These are phyloP conservation scores for Zaprionus lineosus DNA, from an alignment of 2,888 invertebrate genomes.

Conservation along the genomic window DNA sequence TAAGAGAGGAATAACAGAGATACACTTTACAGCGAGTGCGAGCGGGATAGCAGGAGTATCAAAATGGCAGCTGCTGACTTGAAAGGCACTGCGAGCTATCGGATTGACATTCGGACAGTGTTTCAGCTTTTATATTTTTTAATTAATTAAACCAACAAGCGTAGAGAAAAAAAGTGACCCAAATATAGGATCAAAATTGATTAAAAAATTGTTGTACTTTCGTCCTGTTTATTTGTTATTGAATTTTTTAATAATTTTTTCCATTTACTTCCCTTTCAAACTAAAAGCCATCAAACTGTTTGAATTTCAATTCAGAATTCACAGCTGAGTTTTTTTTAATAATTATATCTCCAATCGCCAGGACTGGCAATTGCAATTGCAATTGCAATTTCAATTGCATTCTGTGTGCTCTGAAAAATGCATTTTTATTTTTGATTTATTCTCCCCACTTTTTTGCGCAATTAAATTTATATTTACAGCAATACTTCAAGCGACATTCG, in stretches of 20 bases:
- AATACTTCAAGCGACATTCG: slow-evolving; percentile 35
- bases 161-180: no score
- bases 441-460: slow-evolving; percentile 54
- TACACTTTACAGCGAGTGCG: no score
- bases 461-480: slow-evolving; percentile 75
- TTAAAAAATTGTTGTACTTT: neutral
- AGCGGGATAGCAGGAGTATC: no score
- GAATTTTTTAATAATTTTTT: slow-evolving; percentile 11
- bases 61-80: no score
- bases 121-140: no score
- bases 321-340: slow-evolving; percentile 40
- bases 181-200: no score
- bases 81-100: no score
- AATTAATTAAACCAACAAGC: no score
- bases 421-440: slow-evolving; percentile 41
- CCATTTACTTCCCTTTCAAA: slow-evolving; percentile 5
- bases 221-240: neutral
- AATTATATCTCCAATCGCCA: slow-evolving; percentile 54
- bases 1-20: no score
- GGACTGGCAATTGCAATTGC: slow-evolving; percentile 30
- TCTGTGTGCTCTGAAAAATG: neutral
- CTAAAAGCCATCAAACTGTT: slow-evolving; percentile 14
- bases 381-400: slow-evolving; percentile 12
- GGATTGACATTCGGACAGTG: no score
- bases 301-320: slow-evolving; percentile 59